These are phyloP conservation scores for Scrobipalpa atriplicella DNA, from an alignment of 2,888 invertebrate genomes.

Conservation along the genomic window DNA sequence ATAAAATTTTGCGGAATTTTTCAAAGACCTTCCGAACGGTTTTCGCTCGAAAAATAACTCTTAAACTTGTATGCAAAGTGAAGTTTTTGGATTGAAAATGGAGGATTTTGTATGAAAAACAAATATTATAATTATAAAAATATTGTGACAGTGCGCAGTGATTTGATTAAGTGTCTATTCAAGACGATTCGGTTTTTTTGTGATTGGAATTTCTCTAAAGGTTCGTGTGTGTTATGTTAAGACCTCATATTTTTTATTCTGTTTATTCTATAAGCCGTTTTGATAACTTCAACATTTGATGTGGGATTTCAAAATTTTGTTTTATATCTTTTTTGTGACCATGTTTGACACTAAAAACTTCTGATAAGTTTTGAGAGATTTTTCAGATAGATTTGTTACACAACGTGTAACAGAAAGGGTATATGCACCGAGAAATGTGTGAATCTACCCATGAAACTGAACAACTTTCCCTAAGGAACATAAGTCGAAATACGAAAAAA, in stretches of 20 bases:
- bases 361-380: not conserved
- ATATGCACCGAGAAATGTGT: no score
- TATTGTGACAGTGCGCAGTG: conserved; percentile 33
- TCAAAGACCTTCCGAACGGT: not conserved
- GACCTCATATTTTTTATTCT: conserved; percentile 9
- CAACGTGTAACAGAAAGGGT: no score
- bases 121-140: conserved; percentile 19
- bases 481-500: no score
- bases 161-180: conserved; percentile 46
- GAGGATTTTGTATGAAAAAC: conserved; percentile 1
- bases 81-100: not conserved
- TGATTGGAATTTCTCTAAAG: conserved; percentile 41
- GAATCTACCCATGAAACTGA: no score
- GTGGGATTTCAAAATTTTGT: conserved; percentile 6
- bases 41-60: not conserved
- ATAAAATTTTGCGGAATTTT: not conserved
- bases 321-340: not conserved
- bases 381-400: no score
- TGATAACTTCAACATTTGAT: conserved; percentile 2
- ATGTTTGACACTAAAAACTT: conserved; percentile 5
- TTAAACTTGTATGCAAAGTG: not conserved
- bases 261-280: conserved; percentile 12
- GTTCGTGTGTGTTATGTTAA: conserved; percentile 19
- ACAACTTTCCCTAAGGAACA: no score
- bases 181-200: conserved; percentile 40